Percentiles rank a stretch among this genome's conserved stretches.
Conservation (phyloP, 2,113 vertebrate species). For the Benitochromis conjunctus region DNA sequence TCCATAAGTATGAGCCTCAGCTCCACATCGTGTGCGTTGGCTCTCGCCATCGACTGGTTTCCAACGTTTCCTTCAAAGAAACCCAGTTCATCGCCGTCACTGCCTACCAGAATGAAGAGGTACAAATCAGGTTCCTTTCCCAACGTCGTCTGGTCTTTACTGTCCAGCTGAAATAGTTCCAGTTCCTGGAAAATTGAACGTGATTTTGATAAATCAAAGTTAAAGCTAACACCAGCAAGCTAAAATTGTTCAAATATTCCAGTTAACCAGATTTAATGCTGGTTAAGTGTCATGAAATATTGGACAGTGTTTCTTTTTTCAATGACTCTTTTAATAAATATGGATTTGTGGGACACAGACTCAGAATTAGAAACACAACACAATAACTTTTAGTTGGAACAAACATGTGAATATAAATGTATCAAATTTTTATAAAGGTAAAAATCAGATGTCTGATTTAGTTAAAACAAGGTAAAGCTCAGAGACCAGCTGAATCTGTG, state of each 20-base stretch:
- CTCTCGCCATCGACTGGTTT: slow-evolving; percentile 86
- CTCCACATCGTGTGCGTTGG: slow-evolving; percentile 94
- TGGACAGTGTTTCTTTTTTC: background rate
- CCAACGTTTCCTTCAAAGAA: slow-evolving; percentile 91
- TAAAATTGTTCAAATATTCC: background rate
- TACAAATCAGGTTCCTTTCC: background rate
- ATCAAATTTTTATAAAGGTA: background rate
- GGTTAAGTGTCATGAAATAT: background rate
- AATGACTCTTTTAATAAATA: background rate
- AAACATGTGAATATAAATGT: background rate
- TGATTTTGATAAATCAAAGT: background rate
- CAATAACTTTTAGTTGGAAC: background rate
- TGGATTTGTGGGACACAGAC: background rate
- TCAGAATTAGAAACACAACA: background rate
- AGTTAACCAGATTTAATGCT: background rate
- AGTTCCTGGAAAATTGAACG: background rate
- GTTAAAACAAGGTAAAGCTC: background rate
- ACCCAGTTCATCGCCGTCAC: slow-evolving; percentile 98
- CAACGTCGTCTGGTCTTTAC: background rate
- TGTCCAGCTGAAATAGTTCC: background rate
- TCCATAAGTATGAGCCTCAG: slow-evolving; percentile 95
- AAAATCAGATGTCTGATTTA: background rate
- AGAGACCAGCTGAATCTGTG: background rate
- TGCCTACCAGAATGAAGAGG: slow-evolving; percentile 94
- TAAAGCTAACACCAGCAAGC: background rate